phyloP scores from a whole-genome alignment of 2,797 vertebrate species.

The Knipowitschia caucasica region DNA sequence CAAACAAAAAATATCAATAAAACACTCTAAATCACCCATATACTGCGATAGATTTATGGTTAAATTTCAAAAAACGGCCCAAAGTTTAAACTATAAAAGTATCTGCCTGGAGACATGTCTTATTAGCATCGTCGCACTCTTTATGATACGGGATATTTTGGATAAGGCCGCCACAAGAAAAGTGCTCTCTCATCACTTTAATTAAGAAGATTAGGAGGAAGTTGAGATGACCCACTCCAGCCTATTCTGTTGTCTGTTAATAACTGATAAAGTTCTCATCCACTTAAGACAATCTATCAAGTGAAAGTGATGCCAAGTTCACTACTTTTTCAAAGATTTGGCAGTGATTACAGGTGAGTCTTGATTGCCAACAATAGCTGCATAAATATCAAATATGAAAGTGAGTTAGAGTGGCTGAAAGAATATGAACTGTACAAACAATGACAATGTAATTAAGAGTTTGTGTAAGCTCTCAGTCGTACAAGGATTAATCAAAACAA shows the following conservation, averaged over 20 bases:
- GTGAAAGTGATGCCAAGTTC: constrained; percentile 3
- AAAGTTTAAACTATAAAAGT: constrained; percentile 2
- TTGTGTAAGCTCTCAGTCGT: no score
- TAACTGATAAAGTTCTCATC: constrained; percentile 33
- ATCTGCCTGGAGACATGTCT: not conserved
- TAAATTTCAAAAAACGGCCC: constrained; percentile 4
- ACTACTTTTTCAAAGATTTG: constrained; percentile 19
- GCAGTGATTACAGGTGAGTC: no score
- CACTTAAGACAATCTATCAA: constrained; percentile 30
- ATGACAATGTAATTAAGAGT: no score
- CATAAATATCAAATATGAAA: no score
- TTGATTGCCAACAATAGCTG: no score
- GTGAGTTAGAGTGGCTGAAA: no score
- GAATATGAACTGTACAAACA: no score
- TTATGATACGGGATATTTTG: constrained; percentile 28
- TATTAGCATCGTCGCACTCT: constrained; percentile 38
- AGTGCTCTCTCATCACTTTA: constrained; percentile 22
- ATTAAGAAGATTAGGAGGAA: constrained; percentile 24
- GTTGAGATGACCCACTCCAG: constrained; percentile 18
- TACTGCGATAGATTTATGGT: constrained; percentile 22
- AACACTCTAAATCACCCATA: constrained; percentile 12
- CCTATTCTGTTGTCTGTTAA: constrained; percentile 18
- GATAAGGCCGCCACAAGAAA: constrained; percentile 15
- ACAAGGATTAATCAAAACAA: no score
- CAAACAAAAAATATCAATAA: constrained; percentile 16